A percentile compares a stretch with the other conserved stretches of the same genome.
Evolutionary conservation across 2,888 invertebrate species (phyloP).

Genomic region (Spialia ferax): DNA sequence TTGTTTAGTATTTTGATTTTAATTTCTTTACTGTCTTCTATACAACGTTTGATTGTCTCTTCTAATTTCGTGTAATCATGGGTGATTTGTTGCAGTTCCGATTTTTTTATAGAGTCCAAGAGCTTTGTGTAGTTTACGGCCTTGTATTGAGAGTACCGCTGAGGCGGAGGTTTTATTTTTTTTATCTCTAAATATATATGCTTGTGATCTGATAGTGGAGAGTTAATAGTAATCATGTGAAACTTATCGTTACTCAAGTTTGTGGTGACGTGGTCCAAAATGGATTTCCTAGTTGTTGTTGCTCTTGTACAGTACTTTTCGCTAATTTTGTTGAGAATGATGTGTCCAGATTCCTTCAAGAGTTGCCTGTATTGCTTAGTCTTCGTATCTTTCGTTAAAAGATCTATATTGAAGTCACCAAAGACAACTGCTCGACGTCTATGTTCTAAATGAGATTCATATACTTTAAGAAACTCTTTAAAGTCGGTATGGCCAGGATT

Average conservation of each 20-base stretch:
- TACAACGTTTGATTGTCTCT: background rate
- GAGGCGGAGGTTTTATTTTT: conserved; percentile 6
- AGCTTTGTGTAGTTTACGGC: conserved; percentile 16
- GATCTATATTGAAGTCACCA: conserved; percentile 39
- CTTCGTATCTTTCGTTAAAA: conserved; percentile 35
- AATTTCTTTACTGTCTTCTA: background rate
- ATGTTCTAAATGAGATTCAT: conserved; percentile 18
- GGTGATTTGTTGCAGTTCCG: background rate
- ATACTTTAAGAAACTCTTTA: conserved; percentile 7
- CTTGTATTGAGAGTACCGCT: background rate
- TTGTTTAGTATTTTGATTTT: conserved; percentile 17
- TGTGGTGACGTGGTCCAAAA: conserved; percentile 42
- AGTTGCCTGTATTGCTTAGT: conserved; percentile 14
- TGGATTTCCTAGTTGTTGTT: conserved; percentile 39
- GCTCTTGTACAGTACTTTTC: conserved; percentile 38
- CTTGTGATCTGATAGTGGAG: conserved; percentile 17
- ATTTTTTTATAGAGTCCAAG: background rate
- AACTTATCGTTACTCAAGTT: conserved; percentile 17
- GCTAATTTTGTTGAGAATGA: conserved; percentile 39
- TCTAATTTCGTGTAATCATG: background rate
- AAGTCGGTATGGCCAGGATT: conserved; percentile 24
- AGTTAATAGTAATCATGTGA: conserved; percentile 19
- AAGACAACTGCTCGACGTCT: conserved; percentile 41
- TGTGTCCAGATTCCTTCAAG: conserved; percentile 13
- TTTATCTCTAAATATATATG: conserved; percentile 13